phyloP scores from a whole-genome alignment of 2,113 vertebrate genomes.

The Pseudorasbora parva region DNA sequence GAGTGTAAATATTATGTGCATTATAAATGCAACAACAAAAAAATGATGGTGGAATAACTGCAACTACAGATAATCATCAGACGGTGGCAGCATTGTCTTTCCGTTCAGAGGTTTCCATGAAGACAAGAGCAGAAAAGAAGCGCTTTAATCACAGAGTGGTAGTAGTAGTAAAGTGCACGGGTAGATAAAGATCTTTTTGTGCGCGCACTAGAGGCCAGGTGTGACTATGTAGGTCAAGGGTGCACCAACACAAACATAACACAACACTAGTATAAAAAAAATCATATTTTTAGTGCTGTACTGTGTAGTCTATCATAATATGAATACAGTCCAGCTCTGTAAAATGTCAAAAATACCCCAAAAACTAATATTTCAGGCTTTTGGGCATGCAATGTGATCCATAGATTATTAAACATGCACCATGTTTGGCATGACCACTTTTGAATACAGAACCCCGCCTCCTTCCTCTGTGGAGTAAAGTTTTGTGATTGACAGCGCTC shows the following conservation, averaged over 20 bases:
- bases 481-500: not conserved
- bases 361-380: not conserved
- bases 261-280: not conserved
- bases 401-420: not conserved
- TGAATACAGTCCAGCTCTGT: not conserved
- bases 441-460: not conserved
- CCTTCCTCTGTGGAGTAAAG: not conserved
- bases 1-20: not conserved
- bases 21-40: no score
- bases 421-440: not conserved
- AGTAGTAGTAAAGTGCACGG: not conserved
- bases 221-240: constrained; percentile 27
- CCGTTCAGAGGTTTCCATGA: not conserved
- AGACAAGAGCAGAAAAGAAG: not conserved
- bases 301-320: not conserved
- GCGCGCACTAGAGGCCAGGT: constrained; percentile 5
- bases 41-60: not conserved
- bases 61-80: not conserved
- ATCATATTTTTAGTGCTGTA: not conserved
- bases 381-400: not conserved
- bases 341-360: not conserved
- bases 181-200: constrained; percentile 15
- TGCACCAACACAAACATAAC: not conserved
- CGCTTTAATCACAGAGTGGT: not conserved
- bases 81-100: not conserved